Evolutionary conservation across 2,888 invertebrate genomes (phyloP), one percentile per base, ranked within the genome.

Genomic region (Ichneumoninae sp.): DNA sequence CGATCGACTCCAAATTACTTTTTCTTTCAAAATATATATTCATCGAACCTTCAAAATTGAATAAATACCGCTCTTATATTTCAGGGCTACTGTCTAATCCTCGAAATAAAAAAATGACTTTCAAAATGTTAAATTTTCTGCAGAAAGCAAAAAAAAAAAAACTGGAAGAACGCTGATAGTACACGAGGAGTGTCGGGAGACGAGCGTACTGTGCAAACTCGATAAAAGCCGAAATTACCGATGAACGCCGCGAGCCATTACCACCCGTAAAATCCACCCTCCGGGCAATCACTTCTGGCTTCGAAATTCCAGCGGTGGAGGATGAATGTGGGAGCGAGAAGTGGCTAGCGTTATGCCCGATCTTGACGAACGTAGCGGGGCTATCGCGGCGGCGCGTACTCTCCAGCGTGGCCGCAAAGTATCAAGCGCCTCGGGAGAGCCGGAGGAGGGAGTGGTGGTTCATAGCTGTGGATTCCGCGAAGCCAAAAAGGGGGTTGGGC

Each of bases 201-300:
- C 8, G 54, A 26, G 62, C 66, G 72, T 54, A 54, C 79, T 82
- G 78, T 81, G 85, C 78, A 85, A 87, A 87, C 83, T 75, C 80
- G 83, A 86, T 86, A 86, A 87, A 84, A 87, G 81, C 76, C 80
- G 79, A 87, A 86, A 86, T 86, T 84, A 85, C 85, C 82, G 82
- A 84, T 87, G 84, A 87, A 87, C 84, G 82, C 80, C 74, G 74
- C 79, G 78, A 68, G 86, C 84, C 83, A 87, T 86, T 86, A 87
- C 86, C 87, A 74, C 83, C 79, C 82, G 47, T 83, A 36, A 52
- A 60, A 74, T 76, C 52, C 75, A 74, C 52, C 82, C 77, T 57
- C 74, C 79, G 76, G 62, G 71, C 83, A 83, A 87, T 84, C 84
- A 72, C 68, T 70, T 76, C 44, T 33, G 40, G 69, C 76, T 78